phyloP scores from a whole-genome alignment of 2,113 vertebrate genomes.

The Trematomus loennbergii region DNA sequence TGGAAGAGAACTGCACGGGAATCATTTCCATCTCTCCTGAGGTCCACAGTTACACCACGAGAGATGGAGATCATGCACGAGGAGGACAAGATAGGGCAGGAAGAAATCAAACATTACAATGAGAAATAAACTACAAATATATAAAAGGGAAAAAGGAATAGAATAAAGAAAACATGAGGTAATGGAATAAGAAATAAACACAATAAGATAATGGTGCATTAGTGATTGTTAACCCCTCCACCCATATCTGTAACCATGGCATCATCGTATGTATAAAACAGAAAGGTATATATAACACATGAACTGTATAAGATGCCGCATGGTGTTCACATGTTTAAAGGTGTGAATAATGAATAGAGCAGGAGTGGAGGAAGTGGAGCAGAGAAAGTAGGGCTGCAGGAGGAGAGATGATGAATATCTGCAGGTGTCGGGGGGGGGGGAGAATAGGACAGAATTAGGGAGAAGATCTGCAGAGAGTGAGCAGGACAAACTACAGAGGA shows the following conservation, averaged over 20 bases:
- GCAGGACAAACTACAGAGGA: slow-evolving; percentile 44
- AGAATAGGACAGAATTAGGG: slow-evolving; percentile 76
- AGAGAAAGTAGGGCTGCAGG: slow-evolving; percentile 79
- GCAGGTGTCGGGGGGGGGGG: slow-evolving; percentile 77
- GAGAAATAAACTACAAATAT: no score
- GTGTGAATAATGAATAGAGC: no score
- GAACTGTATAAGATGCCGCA: no score
- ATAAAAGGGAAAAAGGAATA: no score
- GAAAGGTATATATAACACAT: no score
- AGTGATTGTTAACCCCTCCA: no score
- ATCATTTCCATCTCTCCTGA: slow-evolving; percentile 8
- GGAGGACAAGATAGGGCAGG: no score
- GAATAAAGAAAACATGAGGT: no score
- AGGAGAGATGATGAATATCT: slow-evolving; percentile 80
- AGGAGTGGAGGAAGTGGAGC: slow-evolving; percentile 78
- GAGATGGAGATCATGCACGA: no score
- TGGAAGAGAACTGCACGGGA: background rate
- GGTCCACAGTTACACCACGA: background rate
- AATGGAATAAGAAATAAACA: slow-evolving; percentile 10
- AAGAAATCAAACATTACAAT: background rate
- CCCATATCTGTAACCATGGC: no score
- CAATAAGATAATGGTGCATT: background rate
- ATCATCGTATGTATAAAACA: no score
- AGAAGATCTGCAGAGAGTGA: slow-evolving; percentile 37
- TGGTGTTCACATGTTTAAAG: no score